These are phyloP conservation scores for Vesta saturnalis DNA, from an alignment of 2,888 invertebrate genomes.

Conservation along the genomic window DNA sequence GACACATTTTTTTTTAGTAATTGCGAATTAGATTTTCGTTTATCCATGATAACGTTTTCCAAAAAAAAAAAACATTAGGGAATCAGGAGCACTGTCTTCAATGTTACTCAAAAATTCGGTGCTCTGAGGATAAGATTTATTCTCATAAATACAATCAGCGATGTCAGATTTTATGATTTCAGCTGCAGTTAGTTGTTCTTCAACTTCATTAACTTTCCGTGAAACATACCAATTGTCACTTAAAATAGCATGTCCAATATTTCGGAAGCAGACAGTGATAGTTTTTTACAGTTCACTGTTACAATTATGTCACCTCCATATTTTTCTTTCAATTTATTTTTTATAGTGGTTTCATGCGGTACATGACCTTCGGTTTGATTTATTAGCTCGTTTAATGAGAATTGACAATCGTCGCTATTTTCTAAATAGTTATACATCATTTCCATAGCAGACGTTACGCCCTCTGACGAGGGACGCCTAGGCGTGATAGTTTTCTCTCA, in stretches of 20 bases:
- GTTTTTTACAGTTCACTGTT: neutral
- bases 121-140: neutral
- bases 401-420: conserved; percentile 2
- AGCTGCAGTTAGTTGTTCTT: no score
- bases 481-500: neutral
- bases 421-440: neutral
- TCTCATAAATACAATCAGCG: neutral
- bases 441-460: neutral
- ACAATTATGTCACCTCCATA: neutral
- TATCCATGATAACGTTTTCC: neutral
- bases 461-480: neutral
- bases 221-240: neutral
- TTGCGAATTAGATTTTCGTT: neutral
- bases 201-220: neutral
- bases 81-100: neutral
- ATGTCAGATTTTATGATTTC: conserved; percentile 10
- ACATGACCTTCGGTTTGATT: neutral
- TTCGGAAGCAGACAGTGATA: neutral
- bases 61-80: conserved; percentile 3
- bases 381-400: neutral
- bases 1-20: conserved; percentile 1
- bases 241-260: neutral
- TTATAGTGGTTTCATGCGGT: conserved; percentile 1
- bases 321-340: neutral
- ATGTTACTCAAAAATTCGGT: neutral